Conservation (phyloP, 2,797 vertebrate genomes). For the Urocyon cinereoargenteus region DNA sequence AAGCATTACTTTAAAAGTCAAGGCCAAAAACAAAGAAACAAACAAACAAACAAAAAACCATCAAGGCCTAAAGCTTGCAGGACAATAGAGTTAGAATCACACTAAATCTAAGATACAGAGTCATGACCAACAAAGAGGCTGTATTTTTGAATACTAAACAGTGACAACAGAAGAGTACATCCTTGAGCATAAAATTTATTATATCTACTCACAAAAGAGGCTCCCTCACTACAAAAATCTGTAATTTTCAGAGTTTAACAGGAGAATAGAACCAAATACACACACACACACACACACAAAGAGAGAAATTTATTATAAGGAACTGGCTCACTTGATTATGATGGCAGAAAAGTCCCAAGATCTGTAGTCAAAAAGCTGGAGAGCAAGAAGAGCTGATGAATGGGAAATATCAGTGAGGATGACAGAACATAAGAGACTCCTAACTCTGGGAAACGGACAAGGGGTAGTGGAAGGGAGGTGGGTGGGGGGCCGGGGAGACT, state of each 20-base stretch:
- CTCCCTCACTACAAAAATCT: background rate
- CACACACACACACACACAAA: background rate
- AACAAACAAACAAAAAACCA: background rate
- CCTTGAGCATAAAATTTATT: background rate
- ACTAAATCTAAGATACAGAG: background rate
- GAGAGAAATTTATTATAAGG: background rate
- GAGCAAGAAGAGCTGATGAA: background rate
- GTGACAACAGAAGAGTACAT: background rate
- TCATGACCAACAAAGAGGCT: background rate
- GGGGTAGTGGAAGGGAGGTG: too few relatives aligned
- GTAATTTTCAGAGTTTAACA: background rate
- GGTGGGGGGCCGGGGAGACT: too few relatives aligned
- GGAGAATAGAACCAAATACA: background rate
- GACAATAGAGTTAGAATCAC: background rate
- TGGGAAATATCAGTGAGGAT: too few relatives aligned
- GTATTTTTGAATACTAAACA: background rate
- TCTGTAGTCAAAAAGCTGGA: background rate
- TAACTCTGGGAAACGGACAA: too few relatives aligned
- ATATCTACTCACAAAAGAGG: background rate
- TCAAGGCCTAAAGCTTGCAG: background rate
- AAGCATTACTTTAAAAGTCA: background rate
- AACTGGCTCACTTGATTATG: background rate
- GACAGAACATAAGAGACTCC: too few relatives aligned
- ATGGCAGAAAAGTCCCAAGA: background rate
- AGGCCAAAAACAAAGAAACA: background rate